Evolutionary conservation across 2,113 vertebrate species (phyloP).

Genomic region (Micromys minutus): DNA sequence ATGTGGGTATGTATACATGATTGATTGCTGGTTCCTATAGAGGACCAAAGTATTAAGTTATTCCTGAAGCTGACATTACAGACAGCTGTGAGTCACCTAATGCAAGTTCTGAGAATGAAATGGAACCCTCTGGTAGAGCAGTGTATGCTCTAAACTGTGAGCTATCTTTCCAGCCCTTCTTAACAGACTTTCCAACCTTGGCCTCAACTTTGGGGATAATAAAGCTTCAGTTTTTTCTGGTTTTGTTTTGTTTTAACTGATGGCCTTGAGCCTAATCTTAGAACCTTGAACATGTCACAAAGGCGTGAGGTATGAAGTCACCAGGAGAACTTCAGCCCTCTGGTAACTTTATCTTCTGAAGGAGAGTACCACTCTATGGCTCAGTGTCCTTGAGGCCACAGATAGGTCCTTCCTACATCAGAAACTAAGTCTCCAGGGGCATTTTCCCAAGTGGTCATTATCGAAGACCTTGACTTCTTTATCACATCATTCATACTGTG

Average conservation of each 20-base stretch:
- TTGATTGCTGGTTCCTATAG: neutral
- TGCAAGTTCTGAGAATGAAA: neutral
- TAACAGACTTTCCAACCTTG: neutral
- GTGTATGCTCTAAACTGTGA: neutral
- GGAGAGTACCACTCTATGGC: no score
- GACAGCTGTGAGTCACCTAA: neutral
- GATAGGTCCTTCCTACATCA: neutral
- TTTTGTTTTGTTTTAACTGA: no score
- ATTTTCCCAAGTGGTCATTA: neutral
- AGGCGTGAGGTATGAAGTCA: neutral
- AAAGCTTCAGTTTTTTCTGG: neutral
- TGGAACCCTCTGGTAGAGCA: neutral
- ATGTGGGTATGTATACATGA: neutral
- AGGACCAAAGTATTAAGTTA: neutral
- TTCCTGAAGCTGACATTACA: neutral
- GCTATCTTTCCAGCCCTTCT: neutral
- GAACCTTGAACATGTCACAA: neutral
- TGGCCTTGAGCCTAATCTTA: neutral
- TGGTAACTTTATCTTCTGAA: neutral
- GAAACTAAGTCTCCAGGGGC: no score
- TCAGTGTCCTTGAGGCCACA: neutral
- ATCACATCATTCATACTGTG: neutral
- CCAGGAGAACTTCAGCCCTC: no score
- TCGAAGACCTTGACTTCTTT: neutral
- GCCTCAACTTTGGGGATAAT: neutral